phyloP scores from a whole-genome alignment of 2,888 invertebrate genomes.

The Meta bourneti region DNA sequence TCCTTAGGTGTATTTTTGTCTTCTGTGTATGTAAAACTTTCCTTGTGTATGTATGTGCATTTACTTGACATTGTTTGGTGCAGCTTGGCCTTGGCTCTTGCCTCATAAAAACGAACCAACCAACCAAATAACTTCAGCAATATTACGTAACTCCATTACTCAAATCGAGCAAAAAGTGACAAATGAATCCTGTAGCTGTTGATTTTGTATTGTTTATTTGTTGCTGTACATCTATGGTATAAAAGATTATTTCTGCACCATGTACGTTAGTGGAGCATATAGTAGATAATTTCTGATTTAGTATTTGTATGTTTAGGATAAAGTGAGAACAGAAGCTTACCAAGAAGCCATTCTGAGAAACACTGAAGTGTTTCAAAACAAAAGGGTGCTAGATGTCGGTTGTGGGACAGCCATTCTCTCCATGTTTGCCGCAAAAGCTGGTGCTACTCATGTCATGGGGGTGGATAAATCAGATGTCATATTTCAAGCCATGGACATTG shows the following conservation, averaged over 20 bases:
- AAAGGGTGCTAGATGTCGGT: conserved; percentile 85
- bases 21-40: no score
- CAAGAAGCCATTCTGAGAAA: conserved; percentile 90
- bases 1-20: no score
- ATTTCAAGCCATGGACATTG: conserved; percentile 82
- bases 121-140: no score
- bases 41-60: no score
- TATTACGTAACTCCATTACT: no score
- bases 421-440: conserved; percentile 92
- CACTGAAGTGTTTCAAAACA: conserved; percentile 86
- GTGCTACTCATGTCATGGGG: conserved; percentile 87
- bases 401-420: conserved; percentile 88
- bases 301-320: conserved; percentile 83
- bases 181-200: not conserved
- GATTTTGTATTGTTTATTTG: not conserved
- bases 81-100: no score
- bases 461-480: conserved; percentile 82
- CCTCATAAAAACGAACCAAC: no score
- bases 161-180: not conserved
- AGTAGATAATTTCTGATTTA: no score
- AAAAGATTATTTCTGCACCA: no score
- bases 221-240: no score
- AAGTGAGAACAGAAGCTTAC: conserved; percentile 92
- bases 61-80: no score
- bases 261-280: no score